These are phyloP conservation scores for Zoanthus sociatus DNA, from an alignment of 92 coral and sea anemone species.

Conservation along the genomic window DNA sequence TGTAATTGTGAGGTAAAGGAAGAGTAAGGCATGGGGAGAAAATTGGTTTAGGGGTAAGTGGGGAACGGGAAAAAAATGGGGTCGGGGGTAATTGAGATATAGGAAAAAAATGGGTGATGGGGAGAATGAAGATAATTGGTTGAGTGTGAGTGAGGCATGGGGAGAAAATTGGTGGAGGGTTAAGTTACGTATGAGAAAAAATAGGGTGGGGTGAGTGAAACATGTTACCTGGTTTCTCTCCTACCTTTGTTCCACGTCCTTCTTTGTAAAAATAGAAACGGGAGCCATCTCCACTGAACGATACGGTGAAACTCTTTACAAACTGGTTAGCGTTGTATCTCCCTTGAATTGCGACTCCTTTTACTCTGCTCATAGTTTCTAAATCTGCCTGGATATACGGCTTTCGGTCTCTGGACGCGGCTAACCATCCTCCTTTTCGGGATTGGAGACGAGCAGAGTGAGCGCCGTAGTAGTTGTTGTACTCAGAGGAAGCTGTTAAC, in stretches of 20 bases:
- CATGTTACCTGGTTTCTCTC: not conserved
- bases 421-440: conserved; percentile 69
- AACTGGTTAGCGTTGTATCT: conserved; percentile 38
- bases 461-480: conserved; percentile 66
- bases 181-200: too few relatives aligned
- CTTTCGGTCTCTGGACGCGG: conserved; percentile 38
- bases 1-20: too few relatives aligned
- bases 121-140: too few relatives aligned
- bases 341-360: conserved; percentile 32
- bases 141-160: too few relatives aligned
- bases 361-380: conserved; percentile 42
- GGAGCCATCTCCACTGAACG: conserved; percentile 6
- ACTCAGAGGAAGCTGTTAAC: conserved; percentile 66
- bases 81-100: too few relatives aligned
- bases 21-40: too few relatives aligned
- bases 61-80: too few relatives aligned
- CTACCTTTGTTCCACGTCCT: conserved; percentile 44
- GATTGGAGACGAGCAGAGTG: conserved; percentile 73
- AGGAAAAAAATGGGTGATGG: too few relatives aligned
- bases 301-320: conserved; percentile 21
- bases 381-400: conserved; percentile 75
- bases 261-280: conserved; percentile 29
- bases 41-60: too few relatives aligned
- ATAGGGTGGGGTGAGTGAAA: too few relatives aligned
- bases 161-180: too few relatives aligned